Percentiles rank a stretch among this genome's conserved stretches.
These are phyloP conservation scores for Micrasema longulum DNA, from an alignment of 1,140 invertebrate genomes.

Conservation along the genomic window DNA sequence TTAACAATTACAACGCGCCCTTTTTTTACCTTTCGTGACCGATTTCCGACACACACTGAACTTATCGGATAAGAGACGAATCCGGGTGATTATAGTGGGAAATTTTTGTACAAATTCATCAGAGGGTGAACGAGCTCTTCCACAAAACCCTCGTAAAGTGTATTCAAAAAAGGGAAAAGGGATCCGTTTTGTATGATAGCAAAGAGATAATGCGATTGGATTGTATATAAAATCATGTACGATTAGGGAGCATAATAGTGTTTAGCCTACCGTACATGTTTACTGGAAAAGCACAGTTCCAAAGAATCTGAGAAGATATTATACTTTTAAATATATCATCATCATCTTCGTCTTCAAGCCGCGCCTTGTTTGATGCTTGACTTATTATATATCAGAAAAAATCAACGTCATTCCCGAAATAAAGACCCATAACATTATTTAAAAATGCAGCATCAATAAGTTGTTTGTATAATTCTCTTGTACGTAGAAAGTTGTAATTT, in stretches of 20 bases:
- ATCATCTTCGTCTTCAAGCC: too few species aligned
- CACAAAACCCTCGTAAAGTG: slow-evolving; percentile 21
- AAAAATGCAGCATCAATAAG: too few species aligned
- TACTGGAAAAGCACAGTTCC: not conserved
- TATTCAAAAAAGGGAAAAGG: slow-evolving; percentile 37
- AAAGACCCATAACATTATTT: too few species aligned
- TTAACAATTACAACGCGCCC: not conserved
- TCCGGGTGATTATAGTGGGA: slow-evolving; percentile 9
- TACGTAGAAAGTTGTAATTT: too few species aligned
- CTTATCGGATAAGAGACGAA: not conserved
- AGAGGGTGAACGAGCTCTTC: slow-evolving; percentile 29
- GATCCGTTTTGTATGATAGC: slow-evolving; percentile 22
- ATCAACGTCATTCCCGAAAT: too few species aligned
- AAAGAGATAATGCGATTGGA: slow-evolving; percentile 36
- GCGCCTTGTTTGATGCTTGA: not conserved
- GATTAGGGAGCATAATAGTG: slow-evolving; percentile 15
- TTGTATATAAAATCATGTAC: slow-evolving; percentile 33
- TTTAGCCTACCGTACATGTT: slow-evolving; percentile 8
- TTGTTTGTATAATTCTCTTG: too few species aligned
- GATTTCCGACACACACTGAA: slow-evolving; percentile 1
- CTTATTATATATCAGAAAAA: not conserved
- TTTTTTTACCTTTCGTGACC: not conserved
- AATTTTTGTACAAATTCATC: slow-evolving; percentile 33
- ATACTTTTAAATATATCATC: too few species aligned
- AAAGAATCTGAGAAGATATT: not conserved